Evolutionary conservation across 2,113 vertebrate species (phyloP).

Genomic region (Pheucticus melanocephalus): DNA sequence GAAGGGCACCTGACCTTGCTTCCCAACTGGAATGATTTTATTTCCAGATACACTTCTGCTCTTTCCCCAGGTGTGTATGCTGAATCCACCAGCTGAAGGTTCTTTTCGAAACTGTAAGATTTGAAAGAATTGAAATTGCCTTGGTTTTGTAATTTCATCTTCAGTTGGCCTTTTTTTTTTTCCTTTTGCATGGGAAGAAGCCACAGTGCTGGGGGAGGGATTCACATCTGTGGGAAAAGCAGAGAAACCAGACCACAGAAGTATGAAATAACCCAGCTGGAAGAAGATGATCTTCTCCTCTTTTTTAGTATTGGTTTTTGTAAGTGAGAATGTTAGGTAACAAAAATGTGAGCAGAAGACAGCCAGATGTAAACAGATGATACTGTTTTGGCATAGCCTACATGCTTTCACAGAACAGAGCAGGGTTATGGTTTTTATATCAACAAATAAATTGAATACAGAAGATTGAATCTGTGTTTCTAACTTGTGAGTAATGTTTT

Average conservation of each 20-base stretch:
- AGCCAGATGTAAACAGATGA: neutral
- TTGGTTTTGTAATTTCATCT: neutral
- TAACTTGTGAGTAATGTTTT: neutral
- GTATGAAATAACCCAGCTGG: neutral
- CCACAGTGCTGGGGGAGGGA: rapidly evolving
- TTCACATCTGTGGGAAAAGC: neutral
- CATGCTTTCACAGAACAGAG: neutral
- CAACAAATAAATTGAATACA: neutral
- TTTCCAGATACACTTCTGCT: neutral
- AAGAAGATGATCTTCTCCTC: neutral
- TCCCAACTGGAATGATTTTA: neutral
- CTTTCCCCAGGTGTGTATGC: neutral
- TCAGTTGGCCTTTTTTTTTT: neutral
- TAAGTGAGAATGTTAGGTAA: neutral
- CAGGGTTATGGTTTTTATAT: neutral
- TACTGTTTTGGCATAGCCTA: neutral
- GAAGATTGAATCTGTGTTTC: neutral
- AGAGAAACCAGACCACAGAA: neutral
- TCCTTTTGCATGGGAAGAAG: neutral
- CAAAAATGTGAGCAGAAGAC: neutral
- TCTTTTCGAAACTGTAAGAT: neutral
- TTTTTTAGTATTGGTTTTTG: neutral
- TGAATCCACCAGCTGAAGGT: neutral
- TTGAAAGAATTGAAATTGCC: neutral
- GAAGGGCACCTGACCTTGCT: neutral